Percentiles rank a stretch among this genome's conserved stretches.
phyloP scores from a whole-genome alignment of 2,888 invertebrate genomes.

The Polia nebulosa region DNA sequence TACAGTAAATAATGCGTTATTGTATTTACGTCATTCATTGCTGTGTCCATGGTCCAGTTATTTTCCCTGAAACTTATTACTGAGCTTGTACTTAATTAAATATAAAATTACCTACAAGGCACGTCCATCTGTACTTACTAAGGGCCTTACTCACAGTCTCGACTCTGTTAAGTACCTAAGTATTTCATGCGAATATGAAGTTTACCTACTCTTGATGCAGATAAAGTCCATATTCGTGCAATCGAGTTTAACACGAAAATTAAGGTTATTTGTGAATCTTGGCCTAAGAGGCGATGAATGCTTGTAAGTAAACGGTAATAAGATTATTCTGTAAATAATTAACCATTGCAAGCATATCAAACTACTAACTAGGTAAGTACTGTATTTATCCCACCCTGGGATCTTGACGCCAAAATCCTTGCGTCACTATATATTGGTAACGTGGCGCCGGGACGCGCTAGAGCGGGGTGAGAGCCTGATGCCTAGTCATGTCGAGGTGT shows the following conservation, averaged over 20 bases:
- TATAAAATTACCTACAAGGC: conserved; percentile 27
- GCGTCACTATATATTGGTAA: too few species aligned
- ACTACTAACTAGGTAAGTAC: too few species aligned
- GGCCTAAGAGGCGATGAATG: too few species aligned
- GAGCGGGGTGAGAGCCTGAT: too few species aligned
- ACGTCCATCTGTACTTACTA: neutral
- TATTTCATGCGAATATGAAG: neutral
- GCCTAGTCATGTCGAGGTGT: too few species aligned
- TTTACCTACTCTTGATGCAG: neutral
- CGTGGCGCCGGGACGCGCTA: too few species aligned
- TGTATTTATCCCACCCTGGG: too few species aligned
- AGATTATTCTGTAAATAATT: too few species aligned
- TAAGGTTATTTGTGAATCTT: too few species aligned
- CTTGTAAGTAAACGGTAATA: too few species aligned
- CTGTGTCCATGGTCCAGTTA: conserved; percentile 25
- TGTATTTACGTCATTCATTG: conserved; percentile 50
- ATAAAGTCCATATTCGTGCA: neutral
- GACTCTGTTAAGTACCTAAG: neutral
- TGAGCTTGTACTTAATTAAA: conserved; percentile 43
- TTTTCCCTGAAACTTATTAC: conserved; percentile 61
- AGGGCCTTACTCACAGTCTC: neutral
- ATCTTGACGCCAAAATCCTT: too few species aligned
- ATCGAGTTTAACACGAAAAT: neutral
- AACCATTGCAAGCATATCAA: too few species aligned
- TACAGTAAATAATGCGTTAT: conserved; percentile 38